Percentiles rank a stretch among this genome's conserved stretches.
phyloP scores from a whole-genome alignment of 1,140 invertebrate species.

The Drosophila melanogaster region Release_6_plus_ISO1_MT NT_033777.3:22852501-22853000 shows the following conservation, averaged over 20 bases:
- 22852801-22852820: constrained; percentile 57
- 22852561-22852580: background rate
- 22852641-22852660: constrained; percentile 8
- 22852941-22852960: constrained; percentile 36
- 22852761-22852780: constrained; percentile 13
- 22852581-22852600: constrained; percentile 14
- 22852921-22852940: constrained; percentile 13
- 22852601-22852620: constrained; percentile 42
- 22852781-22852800: constrained; percentile 26
- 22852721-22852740: constrained; percentile 53
- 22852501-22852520: background rate
- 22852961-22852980: constrained; percentile 71
- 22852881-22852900: constrained; percentile 2
- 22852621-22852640: constrained; percentile 52
- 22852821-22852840: constrained; percentile 75
- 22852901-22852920: constrained; percentile 33
- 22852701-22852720: constrained; percentile 76
- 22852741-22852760: constrained; percentile 27
- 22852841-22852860: constrained; percentile 69
- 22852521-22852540: constrained; percentile 10
- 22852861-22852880: constrained; percentile 31
- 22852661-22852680: constrained; percentile 58
- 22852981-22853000: constrained; percentile 50
- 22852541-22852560: background rate
- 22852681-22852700: constrained; percentile 66